Conservation (phyloP, 1,140 invertebrate species). For the Protaetia brevitarsis region DNA sequence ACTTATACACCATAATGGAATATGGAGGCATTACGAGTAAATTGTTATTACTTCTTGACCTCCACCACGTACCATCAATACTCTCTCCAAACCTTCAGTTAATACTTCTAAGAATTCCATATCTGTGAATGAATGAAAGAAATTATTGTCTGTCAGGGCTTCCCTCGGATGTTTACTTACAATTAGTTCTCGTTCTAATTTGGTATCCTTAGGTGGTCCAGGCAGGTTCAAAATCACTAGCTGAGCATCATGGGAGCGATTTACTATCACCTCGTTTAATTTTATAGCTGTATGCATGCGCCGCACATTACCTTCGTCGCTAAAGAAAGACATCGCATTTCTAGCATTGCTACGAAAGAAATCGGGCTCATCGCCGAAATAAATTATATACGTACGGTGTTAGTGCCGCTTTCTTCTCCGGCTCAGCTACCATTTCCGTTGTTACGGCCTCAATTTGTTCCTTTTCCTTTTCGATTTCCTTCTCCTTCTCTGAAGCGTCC, state of each 20-base stretch:
- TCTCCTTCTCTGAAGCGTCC: slow-evolving; percentile 51
- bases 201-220: slow-evolving; percentile 85
- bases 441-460: too few relatives aligned
- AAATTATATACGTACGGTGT: slow-evolving; percentile 55
- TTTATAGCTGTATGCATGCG: slow-evolving; percentile 99
- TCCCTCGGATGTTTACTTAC: slow-evolving; percentile 58
- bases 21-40: slow-evolving; percentile 84
- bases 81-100: slow-evolving; percentile 94
- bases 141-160: too few relatives aligned
- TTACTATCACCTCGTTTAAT: slow-evolving; percentile 96
- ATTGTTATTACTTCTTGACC: slow-evolving; percentile 99
- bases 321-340: slow-evolving; percentile 56
- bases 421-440: too few relatives aligned
- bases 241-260: slow-evolving; percentile 94
- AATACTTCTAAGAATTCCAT: slow-evolving; percentile 99
- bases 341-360: background rate
- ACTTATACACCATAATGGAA: too few relatives aligned
- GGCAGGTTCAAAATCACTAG: slow-evolving; percentile 98
- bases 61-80: slow-evolving; percentile 95
- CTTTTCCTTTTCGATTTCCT: background rate
- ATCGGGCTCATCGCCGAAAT: slow-evolving; percentile 24
- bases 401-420: too few relatives aligned
- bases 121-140: slow-evolving; percentile 60
- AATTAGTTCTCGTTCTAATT: slow-evolving; percentile 85
- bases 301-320: slow-evolving; percentile 91